A percentile compares a stretch with the other conserved stretches of the same genome.
Evolutionary conservation across 2,888 invertebrate species (phyloP).

Genomic region (Brachynemurus nebulosus): DNA sequence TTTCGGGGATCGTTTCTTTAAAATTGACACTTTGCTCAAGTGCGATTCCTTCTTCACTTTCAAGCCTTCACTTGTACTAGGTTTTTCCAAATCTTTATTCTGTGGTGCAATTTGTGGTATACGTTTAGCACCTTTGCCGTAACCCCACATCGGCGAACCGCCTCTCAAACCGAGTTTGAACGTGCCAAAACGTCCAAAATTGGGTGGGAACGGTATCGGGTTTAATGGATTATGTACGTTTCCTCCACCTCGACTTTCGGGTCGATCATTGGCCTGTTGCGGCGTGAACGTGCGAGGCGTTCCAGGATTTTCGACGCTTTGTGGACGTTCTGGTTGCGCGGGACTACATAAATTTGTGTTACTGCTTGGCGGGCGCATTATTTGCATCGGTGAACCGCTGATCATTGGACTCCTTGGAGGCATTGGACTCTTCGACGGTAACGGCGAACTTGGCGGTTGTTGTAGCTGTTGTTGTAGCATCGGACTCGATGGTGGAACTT

Average conservation of each 20-base stretch:
- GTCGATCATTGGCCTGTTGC: slow-evolving; percentile 13
- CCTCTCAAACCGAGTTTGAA: slow-evolving; percentile 47
- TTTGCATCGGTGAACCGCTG: slow-evolving; percentile 32
- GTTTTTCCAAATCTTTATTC: slow-evolving; percentile 18
- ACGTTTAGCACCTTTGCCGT: slow-evolving; percentile 30
- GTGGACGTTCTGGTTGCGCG: slow-evolving; percentile 42
- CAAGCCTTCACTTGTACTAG: slow-evolving; percentile 13
- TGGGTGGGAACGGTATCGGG: slow-evolving; percentile 42
- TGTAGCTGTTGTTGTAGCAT: slow-evolving; percentile 33
- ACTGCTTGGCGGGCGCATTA: slow-evolving; percentile 38
- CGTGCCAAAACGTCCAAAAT: slow-evolving; percentile 41
- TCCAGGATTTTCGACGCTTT: slow-evolving; percentile 42
- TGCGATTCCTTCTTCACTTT: slow-evolving; percentile 34
- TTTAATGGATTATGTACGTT: slow-evolving; percentile 41
- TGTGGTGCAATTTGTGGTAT: slow-evolving; percentile 26
- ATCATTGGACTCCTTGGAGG: slow-evolving; percentile 37
- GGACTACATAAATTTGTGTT: slow-evolving; percentile 35
- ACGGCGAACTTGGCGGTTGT: slow-evolving; percentile 30
- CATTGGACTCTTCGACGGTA: slow-evolving; percentile 29
- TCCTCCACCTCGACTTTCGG: slow-evolving; percentile 26
- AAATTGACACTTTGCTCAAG: slow-evolving; percentile 41
- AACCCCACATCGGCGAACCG: slow-evolving; percentile 52
- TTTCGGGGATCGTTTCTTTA: slow-evolving; percentile 36
- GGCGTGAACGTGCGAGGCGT: slow-evolving; percentile 36
- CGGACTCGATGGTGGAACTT: slow-evolving; percentile 35